A percentile compares a stretch with the other conserved stretches of the same genome.
Evolutionary conservation across 2,888 invertebrate species (phyloP).

Genomic region (Eurois occulta): DNA sequence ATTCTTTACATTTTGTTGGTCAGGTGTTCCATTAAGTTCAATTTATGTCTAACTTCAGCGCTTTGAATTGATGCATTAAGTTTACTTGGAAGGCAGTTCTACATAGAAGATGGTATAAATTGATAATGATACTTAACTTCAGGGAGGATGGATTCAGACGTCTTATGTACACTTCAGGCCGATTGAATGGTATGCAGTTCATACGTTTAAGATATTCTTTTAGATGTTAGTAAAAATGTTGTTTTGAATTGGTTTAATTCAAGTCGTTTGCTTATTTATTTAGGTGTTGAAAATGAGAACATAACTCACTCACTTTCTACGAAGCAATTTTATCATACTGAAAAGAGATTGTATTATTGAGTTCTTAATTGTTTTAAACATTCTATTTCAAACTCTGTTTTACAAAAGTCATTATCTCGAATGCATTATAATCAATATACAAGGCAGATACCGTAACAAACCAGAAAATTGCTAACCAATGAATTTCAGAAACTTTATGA

Average conservation of each 20-base stretch:
- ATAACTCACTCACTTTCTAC: slow-evolving; percentile 6
- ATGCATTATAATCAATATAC: slow-evolving; percentile 27
- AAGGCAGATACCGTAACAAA: slow-evolving; percentile 14
- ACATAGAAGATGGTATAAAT: slow-evolving; percentile 47
- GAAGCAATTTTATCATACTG: slow-evolving; percentile 1
- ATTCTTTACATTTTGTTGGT: slow-evolving; percentile 10
- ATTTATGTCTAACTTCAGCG: slow-evolving; percentile 19
- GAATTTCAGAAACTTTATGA: slow-evolving; percentile 26
- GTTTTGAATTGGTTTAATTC: slow-evolving; percentile 2
- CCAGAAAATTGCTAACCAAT: slow-evolving; percentile 32
- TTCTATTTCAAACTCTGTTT: slow-evolving; percentile 1
- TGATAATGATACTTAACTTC: slow-evolving; percentile 41
- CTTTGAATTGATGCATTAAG: slow-evolving; percentile 33
- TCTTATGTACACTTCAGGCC: slow-evolving; percentile 16
- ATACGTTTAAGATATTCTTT: slow-evolving; percentile 35
- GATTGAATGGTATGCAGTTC: slow-evolving; percentile 21
- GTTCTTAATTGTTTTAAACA: slow-evolving; percentile 38
- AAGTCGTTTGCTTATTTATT: not conserved
- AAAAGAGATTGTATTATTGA: slow-evolving; percentile 8
- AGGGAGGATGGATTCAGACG: slow-evolving; percentile 27
- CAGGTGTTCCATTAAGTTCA: slow-evolving; percentile 11
- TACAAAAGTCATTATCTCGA: not conserved
- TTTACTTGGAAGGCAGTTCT: slow-evolving; percentile 31
- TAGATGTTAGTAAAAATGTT: slow-evolving; percentile 14
- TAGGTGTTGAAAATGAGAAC: slow-evolving; percentile 3